Evolutionary conservation across 2,797 vertebrate genomes (phyloP), one percentile per base, ranked within the genome.

Genomic region (Semaprochilodus insignis): DNA sequence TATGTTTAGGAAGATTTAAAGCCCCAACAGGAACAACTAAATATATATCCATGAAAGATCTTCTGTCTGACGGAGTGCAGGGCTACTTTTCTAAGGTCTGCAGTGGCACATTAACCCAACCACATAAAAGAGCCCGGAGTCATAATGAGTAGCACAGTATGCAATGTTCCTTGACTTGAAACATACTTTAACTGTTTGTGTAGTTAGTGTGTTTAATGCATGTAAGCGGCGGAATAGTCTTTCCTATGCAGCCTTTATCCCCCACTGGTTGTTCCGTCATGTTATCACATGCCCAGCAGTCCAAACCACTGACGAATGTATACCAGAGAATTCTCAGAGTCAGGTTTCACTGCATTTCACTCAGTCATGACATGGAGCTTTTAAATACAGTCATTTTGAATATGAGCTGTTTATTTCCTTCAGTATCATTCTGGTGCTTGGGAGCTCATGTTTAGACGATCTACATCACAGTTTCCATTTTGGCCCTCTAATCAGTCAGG

Each of bases 241-340:
- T 54, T 52, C 44, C 3, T 54, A 4, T 36, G 2, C 62, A 55
- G 3, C 31, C 19, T n/a, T 2, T 44, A 36, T 31, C 57, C n/a
- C 14, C 40, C 13, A 72, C 21, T 75, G 48, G 44, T n/a, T 44
- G 82, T 25, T 36, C 25, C 69, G 51, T 86, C 88, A 57, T 81
- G 91, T 69, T 87, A 51, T 36, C 83, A 65, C 92, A 71, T 21
- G 86, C 55, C 62, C 19, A 31, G 23, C 66, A n/a, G 34, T 78
- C 69, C 40, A 48, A 75, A 60, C 85, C 82, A 0, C 63, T 86
- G 83, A 84, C 88, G 80, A 31, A 83, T 60, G 21, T 82, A 48
- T 48, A 1, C 44, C 81, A 82, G 48, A 10, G 25, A 82, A 52
- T 83, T 55, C 85, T 90, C 84, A 76, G 65, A 71, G 85, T 70